Evolutionary conservation across 2,113 vertebrate species (phyloP), one percentile per base, ranked within the genome.

Genomic region (Ailurus styani): DNA sequence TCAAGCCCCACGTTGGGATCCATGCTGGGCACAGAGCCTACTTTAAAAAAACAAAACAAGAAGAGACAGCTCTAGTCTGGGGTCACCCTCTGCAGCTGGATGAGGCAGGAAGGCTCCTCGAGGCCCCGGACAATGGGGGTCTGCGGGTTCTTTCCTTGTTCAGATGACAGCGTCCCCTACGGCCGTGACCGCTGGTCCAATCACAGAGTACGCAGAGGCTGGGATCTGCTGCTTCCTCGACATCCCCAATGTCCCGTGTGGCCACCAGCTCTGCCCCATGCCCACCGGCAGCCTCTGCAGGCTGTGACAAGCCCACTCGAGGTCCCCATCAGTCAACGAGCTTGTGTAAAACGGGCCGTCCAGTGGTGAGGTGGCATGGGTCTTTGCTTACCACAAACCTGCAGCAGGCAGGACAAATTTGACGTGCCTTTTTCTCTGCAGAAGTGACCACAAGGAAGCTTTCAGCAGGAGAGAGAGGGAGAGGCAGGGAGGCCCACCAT

Each of bases 241-340:
- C 0, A 1, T 31, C 9, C 0, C 62, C 3, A 0, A n/a, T 1
- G 0, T 10, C 60, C 29, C 12, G 17, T 1, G 18, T 42, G n/a
- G 57, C 42, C n/a, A 37, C 52, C 34, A 21, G 37, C 27, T 55
- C 55, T 29, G 42, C 14, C n/a, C 40, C 14, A 11, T 1, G 2
- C 25, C 55, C 29, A 7, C 21, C 0, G 6, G 31, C 25, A 25
- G 50, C n/a, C 75, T 93, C 60, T 45, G 31, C 18, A 29, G 47
- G 37, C 15, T 17, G 25, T 40, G 42, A 79, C 17, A 8, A 12
- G 47, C 60, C 60, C 54, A 34, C 45, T 2, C 0, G 6, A 6
- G 50, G 50, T 42, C 13, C 60, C 90, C 6, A 20, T 7, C 70
- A 45, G 52, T 23, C 25, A 70, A 86, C 60, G 11, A 31, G 37